Percentiles rank a stretch among this genome's conserved stretches.
Conservation (phyloP, 2,797 vertebrate species). For the Benthosema pterotum region DNA sequence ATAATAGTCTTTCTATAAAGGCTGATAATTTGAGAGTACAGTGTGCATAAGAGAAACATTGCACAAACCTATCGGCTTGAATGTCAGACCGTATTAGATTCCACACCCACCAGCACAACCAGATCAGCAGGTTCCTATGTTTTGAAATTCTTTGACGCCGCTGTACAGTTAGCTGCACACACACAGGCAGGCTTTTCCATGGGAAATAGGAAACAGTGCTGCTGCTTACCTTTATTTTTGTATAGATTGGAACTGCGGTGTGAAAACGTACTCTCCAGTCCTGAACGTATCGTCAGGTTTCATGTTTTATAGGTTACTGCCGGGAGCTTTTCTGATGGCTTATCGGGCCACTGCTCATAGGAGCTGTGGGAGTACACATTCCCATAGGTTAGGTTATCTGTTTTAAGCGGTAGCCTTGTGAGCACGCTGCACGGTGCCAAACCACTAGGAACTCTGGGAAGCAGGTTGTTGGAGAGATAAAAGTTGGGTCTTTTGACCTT, state of each 20-base stretch:
- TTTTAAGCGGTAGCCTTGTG: slow-evolving; percentile 8
- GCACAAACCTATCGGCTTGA: slow-evolving; percentile 9
- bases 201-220: neutral
- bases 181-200: slow-evolving; percentile 8
- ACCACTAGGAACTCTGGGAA: slow-evolving; percentile 3
- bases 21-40: slow-evolving; percentile 4
- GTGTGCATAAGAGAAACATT: slow-evolving; percentile 6
- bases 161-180: slow-evolving; percentile 11
- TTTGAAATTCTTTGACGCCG: slow-evolving; percentile 15
- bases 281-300: neutral
- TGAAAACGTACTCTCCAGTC: slow-evolving; percentile 3
- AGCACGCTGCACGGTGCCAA: neutral
- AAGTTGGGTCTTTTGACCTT: neutral
- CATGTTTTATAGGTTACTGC: slow-evolving; percentile 24
- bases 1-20: slow-evolving; percentile 7
- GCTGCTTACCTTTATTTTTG: neutral
- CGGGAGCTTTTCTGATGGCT: neutral
- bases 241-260: slow-evolving; percentile 11
- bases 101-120: neutral
- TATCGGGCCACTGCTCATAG: slow-evolving; percentile 1
- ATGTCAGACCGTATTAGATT: slow-evolving; percentile 9
- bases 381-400: slow-evolving; percentile 22
- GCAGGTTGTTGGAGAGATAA: slow-evolving; percentile 3
- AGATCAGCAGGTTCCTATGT: slow-evolving; percentile 29
- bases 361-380: slow-evolving; percentile 6